Percentiles rank a stretch among this genome's conserved stretches.
Conservation (phyloP, 37 sponge, comb jelly and placozoan genomes). For the Oscarella lobularis region DNA sequence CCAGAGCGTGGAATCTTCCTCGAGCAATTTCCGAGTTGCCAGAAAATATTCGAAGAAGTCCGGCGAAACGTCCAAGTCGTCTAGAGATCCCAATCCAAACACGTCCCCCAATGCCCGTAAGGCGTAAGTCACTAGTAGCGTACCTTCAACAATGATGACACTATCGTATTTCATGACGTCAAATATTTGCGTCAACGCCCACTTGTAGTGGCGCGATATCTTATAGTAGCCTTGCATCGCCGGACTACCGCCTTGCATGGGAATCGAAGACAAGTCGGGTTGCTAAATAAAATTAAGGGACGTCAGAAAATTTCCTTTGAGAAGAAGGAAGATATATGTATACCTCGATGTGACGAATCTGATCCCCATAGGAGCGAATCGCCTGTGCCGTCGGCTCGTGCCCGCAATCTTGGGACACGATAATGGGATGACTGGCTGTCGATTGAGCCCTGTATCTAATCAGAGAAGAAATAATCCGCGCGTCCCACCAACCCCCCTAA, state of each 20-base stretch:
- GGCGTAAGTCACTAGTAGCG: too few species aligned
- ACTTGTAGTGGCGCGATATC: constrained; percentile 87
- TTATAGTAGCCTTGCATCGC: constrained; percentile 63
- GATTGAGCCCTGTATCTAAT: not conserved
- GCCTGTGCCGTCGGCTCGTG: constrained; percentile 41
- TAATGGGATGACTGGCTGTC: constrained; percentile 29
- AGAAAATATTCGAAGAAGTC: constrained; percentile 82
- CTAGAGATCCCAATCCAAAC: too few species aligned
- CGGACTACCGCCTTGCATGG: constrained; percentile 13
- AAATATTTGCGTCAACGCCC: constrained; percentile 78
- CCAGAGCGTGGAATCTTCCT: constrained; percentile 62
- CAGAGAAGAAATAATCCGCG: too few species aligned
- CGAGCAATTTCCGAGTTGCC: constrained; percentile 37
- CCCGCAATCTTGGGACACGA: constrained; percentile 88
- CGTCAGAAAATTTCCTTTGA: not conserved
- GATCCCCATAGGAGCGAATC: constrained; percentile 34
- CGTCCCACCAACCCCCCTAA: too few species aligned
- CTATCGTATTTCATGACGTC: constrained; percentile 31
- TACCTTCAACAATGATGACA: constrained; percentile 80
- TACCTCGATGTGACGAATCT: constrained; percentile 59
- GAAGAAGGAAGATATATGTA: too few species aligned
- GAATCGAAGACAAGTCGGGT: constrained; percentile 41
- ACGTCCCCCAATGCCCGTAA: not conserved
- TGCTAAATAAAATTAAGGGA: constrained; percentile 30
- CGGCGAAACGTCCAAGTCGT: constrained; percentile 65